phyloP scores from a whole-genome alignment of 2,113 vertebrate genomes.

The Hiodon alosoides region DNA sequence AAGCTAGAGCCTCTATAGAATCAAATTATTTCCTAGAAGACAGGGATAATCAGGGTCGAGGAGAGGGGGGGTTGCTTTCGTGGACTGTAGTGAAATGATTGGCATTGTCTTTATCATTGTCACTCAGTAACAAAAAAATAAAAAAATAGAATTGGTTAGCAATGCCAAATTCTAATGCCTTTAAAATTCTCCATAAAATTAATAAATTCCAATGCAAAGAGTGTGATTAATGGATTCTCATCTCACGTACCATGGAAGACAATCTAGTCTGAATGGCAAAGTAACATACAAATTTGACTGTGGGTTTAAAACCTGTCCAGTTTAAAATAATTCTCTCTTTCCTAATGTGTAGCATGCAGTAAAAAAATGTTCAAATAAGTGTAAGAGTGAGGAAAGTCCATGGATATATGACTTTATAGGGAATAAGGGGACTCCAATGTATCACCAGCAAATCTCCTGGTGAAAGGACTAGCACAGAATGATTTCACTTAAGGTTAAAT shows the following conservation, averaged over 20 bases:
- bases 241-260: not conserved
- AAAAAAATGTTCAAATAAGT: not conserved
- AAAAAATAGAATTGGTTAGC: too few species aligned
- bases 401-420: too few species aligned
- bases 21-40: too few species aligned
- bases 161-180: not conserved
- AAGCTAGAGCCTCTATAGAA: too few species aligned
- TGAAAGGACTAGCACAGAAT: conserved; percentile 39
- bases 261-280: conserved; percentile 52
- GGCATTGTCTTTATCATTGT: not conserved
- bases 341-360: not conserved
- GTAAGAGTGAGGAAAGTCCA: too few species aligned
- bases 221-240: too few species aligned
- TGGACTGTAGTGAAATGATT: too few species aligned
- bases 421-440: too few species aligned
- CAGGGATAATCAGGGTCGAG: too few species aligned
- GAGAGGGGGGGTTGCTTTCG: too few species aligned
- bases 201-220: too few species aligned
- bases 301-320: too few species aligned
- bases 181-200: not conserved
- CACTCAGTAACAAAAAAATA: not conserved
- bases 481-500: conserved; percentile 67
- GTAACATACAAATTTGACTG: not conserved
- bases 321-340: not conserved
- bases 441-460: conserved; percentile 24